Percentiles rank a stretch among this genome's conserved stretches.
These are phyloP conservation scores for Neoarius graeffei DNA, from an alignment of 2,113 vertebrate species.

Conservation along the genomic window DNA sequence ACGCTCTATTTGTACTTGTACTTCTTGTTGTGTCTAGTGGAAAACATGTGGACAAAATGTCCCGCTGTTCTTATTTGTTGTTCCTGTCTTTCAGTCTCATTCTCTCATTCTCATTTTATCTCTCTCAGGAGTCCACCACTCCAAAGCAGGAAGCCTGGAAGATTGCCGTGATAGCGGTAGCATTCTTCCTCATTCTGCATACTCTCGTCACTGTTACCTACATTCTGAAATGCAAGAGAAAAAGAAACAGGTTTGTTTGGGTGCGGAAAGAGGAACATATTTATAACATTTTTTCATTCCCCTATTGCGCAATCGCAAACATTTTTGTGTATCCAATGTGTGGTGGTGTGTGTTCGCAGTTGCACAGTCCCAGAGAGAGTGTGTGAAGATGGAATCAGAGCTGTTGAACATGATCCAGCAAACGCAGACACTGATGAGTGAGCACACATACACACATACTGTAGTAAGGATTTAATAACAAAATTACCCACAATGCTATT, in stretches of 20 bases:
- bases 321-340: constrained; percentile 4
- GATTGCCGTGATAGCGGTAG: constrained; percentile 67
- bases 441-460: constrained; percentile 45
- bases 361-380: constrained; percentile 46
- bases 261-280: neutral
- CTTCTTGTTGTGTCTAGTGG: neutral
- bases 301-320: neutral
- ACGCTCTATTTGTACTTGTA: no score
- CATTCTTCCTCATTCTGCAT: constrained; percentile 69
- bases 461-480: neutral
- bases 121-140: constrained; percentile 34
- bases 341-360: constrained; percentile 55
- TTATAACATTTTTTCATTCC: neutral
- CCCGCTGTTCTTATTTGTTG: neutral
- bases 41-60: neutral
- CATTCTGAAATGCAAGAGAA: constrained; percentile 66
- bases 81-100: neutral
- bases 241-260: constrained; percentile 60
- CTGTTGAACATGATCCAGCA: constrained; percentile 60
- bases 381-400: constrained; percentile 61
- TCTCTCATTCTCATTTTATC: constrained; percentile 13
- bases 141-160: constrained; percentile 70
- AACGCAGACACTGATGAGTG: constrained; percentile 66
- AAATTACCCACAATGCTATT: neutral
- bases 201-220: constrained; percentile 67